Evolutionary conservation across 1,140 invertebrate genomes (phyloP).

Genomic region (Pomacea maculata): DNA sequence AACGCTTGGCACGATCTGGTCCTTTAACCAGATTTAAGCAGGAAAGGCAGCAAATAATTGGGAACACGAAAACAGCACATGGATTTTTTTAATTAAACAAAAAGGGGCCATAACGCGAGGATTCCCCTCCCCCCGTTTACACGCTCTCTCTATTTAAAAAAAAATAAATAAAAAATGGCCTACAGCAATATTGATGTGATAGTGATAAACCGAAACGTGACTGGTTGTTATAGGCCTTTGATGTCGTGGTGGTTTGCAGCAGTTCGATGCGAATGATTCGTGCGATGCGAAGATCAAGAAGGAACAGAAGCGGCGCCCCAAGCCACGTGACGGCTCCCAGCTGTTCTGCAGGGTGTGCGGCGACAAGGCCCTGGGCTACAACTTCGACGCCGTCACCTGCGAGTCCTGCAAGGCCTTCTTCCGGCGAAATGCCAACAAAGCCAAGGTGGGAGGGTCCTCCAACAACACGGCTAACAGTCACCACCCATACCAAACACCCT

Average conservation of each 20-base stretch:
- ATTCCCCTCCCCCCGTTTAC: too few relatives aligned
- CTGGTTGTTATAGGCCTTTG: not conserved
- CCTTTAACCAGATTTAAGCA: too few relatives aligned
- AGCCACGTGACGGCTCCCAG: conserved; percentile 56
- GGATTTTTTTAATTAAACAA: too few relatives aligned
- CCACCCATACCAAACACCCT: not conserved
- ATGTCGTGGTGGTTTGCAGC: not conserved
- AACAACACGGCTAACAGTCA: too few relatives aligned
- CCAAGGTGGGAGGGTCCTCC: conserved; percentile 72
- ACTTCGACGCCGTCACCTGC: conserved; percentile 97
- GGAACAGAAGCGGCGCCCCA: conserved; percentile 58
- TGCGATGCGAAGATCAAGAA: conserved; percentile 29
- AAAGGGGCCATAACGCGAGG: too few relatives aligned
- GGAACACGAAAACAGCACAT: too few relatives aligned
- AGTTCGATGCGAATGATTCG: not conserved
- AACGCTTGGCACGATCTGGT: too few relatives aligned
- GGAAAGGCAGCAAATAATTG: too few relatives aligned
- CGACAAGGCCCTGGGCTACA: conserved; percentile 91
- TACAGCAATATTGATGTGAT: too few relatives aligned
- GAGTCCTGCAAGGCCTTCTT: conserved; percentile 99
- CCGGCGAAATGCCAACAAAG: conserved; percentile 89
- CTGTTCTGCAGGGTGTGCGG: conserved; percentile 77
- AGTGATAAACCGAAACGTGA: not conserved
- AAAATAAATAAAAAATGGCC: too few relatives aligned
- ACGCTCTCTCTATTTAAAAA: too few relatives aligned